Conservation (phyloP, 1,140 invertebrate species). For the Macrotrachela quadricornifera region DNA sequence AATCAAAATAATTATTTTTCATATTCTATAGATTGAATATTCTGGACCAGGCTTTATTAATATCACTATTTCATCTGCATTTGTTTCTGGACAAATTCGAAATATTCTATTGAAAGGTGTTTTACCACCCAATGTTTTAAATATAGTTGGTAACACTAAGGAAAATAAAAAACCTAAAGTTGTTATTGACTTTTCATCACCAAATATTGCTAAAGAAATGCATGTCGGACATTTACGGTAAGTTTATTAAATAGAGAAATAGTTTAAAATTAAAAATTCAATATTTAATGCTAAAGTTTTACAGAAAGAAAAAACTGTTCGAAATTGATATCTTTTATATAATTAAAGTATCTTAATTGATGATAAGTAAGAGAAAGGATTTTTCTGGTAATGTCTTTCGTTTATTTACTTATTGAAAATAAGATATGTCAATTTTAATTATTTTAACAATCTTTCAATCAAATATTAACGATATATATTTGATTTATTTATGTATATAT, state of each 20-base stretch:
- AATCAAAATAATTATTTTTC: neutral
- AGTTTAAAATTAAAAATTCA: too few species aligned
- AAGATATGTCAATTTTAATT: too few species aligned
- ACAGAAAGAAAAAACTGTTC: too few species aligned
- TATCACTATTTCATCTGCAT: conserved; percentile 49
- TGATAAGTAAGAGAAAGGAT: too few species aligned
- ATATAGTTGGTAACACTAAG: neutral
- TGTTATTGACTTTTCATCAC: conserved; percentile 86
- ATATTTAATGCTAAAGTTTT: too few species aligned
- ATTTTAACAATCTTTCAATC: too few species aligned
- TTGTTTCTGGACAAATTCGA: conserved; percentile 38
- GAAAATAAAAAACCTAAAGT: conserved; percentile 35
- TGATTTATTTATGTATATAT: too few species aligned
- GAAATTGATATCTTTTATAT: too few species aligned
- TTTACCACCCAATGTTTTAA: conserved; percentile 39
- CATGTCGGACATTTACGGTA: conserved; percentile 87
- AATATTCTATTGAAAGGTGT: conserved; percentile 49
- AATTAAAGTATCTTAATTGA: too few species aligned
- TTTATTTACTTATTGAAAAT: too few species aligned
- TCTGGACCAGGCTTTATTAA: conserved; percentile 78
- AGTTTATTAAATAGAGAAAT: neutral
- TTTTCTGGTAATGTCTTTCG: too few species aligned
- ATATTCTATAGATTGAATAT: neutral
- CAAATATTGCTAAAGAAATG: conserved; percentile 99
- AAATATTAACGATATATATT: too few species aligned